These are phyloP conservation scores for Cosmia trapezina DNA, from an alignment of 2,888 invertebrate genomes.

Conservation along the genomic window DNA sequence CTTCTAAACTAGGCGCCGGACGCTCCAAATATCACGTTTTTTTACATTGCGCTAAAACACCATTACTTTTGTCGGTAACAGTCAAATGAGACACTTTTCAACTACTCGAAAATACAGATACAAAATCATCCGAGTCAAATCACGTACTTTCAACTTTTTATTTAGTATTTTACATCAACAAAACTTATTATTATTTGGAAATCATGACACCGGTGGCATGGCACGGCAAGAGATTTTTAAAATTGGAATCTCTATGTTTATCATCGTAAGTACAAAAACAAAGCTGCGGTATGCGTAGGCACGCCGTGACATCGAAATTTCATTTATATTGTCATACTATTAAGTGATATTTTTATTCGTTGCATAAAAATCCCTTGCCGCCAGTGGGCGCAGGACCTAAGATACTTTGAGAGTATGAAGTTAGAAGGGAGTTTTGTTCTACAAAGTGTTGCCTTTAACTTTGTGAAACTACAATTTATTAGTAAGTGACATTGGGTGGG, in stretches of 20 bases:
- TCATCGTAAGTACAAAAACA: too few species aligned
- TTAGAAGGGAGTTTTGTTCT: not conserved
- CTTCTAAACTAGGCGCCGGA: too few species aligned
- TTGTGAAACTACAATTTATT: constrained; percentile 22
- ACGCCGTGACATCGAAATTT: not conserved
- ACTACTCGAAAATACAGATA: too few species aligned
- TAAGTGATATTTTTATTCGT: not conserved
- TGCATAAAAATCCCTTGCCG: not conserved
- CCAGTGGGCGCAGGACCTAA: not conserved
- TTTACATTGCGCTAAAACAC: too few species aligned
- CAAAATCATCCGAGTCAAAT: too few species aligned
- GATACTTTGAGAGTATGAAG: not conserved
- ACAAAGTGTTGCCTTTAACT: constrained; percentile 7
- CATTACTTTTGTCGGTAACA: too few species aligned
- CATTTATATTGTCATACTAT: not conserved
- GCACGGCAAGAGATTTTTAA: not conserved
- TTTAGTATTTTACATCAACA: too few species aligned
- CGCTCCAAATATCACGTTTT: too few species aligned
- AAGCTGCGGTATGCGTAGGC: too few species aligned
- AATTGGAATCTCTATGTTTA: not conserved
- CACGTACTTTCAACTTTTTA: too few species aligned
- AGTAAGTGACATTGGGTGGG: not conserved
- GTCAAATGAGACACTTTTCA: too few species aligned
- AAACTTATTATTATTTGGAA: too few species aligned
- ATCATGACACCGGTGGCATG: not conserved